Conservation (phyloP, 2,797 vertebrate species). For the Oreortyx pictus region DNA sequence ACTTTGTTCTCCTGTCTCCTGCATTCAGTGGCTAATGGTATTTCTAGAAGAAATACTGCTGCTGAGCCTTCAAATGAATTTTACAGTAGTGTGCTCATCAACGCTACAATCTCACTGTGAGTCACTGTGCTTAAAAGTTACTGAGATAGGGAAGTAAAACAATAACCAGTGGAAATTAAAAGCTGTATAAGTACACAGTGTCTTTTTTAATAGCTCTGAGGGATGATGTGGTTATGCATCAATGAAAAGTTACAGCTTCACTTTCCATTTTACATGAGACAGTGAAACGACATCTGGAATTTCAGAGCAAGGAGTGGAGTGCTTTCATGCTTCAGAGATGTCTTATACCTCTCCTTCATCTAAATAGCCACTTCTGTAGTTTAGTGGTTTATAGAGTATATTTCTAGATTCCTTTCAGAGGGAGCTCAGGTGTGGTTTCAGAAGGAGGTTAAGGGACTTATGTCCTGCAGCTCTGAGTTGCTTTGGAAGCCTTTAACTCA, state of each 20-base stretch:
- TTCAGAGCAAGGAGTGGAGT: neutral
- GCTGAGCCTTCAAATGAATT: neutral
- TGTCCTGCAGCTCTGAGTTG: neutral
- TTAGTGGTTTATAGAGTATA: neutral
- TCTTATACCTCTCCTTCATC: neutral
- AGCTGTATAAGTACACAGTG: neutral
- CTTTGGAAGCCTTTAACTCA: neutral
- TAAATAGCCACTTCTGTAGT: neutral
- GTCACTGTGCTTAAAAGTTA: slow-evolving; percentile 10
- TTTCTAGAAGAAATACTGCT: slow-evolving; percentile 5
- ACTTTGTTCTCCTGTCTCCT: neutral
- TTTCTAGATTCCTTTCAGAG: neutral
- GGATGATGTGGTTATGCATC: slow-evolving; percentile 5
- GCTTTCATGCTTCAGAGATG: neutral
- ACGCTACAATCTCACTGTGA: neutral
- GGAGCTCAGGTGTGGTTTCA: neutral
- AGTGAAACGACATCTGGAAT: slow-evolving; percentile 42
- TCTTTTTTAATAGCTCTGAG: slow-evolving; percentile 25
- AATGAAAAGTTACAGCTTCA: slow-evolving; percentile 48
- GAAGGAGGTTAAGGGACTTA: neutral
- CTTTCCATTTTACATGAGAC: slow-evolving; percentile 28
- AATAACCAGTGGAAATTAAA: slow-evolving; percentile 47
- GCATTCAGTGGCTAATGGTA: neutral
- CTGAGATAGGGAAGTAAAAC: slow-evolving; percentile 21
- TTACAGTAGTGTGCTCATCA: neutral